Evolutionary conservation across 2,113 vertebrate genomes (phyloP), one percentile per base, ranked within the genome.

Genomic region (Talpa occidentalis): DNA sequence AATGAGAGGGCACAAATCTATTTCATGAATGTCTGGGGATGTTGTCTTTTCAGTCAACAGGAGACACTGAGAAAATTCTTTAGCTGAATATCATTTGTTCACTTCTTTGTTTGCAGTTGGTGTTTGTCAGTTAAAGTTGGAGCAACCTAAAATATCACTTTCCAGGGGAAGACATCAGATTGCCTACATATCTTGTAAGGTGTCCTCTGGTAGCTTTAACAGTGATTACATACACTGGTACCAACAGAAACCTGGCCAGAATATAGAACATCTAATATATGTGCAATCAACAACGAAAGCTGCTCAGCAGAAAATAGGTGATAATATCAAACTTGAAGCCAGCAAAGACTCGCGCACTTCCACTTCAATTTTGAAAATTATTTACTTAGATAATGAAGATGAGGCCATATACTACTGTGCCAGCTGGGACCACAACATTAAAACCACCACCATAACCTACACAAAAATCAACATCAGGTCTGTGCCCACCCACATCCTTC

Each of bases 61-160:
- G 26, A 83, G 21, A 83, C 4, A 56, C 32, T 28, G 2, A 74
- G 87, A 22, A 30, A 42, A 6, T 40, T 49, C 42, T 32, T 59
- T 24, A 4, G 14, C 24, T 5, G 10, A 2, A 1, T 70, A 21
- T 42, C 24, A n/a, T 42, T 86, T 70, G 2, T 54, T 95, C 19
- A 90, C 74, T 76, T 35, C 28, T 95, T 88, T 93, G 42, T 28
- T 93, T 95, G 78, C 95, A 96, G 87, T 47, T 86, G 90, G 64
- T 79, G 35, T 86, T 66, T 83, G 30, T 0, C 70, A 78, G 6
- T 26, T 37, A 15, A 40, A 1, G 0, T n/a, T 93, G 76, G 35
- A 90, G 11, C 95, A 98, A 73, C 35, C 40, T 40, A n/a, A 85
- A 66, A 11, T 92, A 59, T 94, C 69, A 17, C 1, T 85, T 44